A percentile compares a stretch with the other conserved stretches of the same genome.
Evolutionary conservation across 2,113 vertebrate species (phyloP).

Genomic region (Bagarius yarrelli): DNA sequence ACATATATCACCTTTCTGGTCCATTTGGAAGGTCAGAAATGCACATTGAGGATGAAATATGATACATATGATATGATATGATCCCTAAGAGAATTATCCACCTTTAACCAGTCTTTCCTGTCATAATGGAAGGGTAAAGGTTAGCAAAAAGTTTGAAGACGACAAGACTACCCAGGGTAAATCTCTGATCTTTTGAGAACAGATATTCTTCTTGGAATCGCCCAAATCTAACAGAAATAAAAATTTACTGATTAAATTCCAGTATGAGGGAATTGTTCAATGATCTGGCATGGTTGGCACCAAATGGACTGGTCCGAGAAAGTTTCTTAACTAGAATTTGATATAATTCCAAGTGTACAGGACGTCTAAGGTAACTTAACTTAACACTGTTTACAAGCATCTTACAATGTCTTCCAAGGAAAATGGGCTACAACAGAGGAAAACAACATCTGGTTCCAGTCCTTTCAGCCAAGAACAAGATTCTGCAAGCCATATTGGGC

Average conservation of each 20-base stretch:
- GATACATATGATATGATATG: not conserved
- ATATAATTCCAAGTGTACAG: not conserved
- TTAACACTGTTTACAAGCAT: not conserved
- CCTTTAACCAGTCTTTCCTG: not conserved
- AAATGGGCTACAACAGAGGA: not conserved
- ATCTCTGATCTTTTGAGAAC: not conserved
- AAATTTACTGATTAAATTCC: too few species aligned
- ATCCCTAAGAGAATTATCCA: slow-evolving; percentile 12
- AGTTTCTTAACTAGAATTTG: too few species aligned
- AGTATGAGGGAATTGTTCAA: too few species aligned
- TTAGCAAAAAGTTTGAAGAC: not conserved
- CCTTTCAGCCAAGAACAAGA: not conserved
- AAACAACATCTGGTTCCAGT: not conserved
- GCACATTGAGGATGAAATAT: not conserved
- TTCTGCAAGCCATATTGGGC: not conserved
- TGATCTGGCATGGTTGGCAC: too few species aligned
- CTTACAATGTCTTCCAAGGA: not conserved
- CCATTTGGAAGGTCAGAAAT: slow-evolving; percentile 1
- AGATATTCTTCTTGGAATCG: not conserved
- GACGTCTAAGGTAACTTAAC: not conserved
- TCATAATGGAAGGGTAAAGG: slow-evolving; percentile 4
- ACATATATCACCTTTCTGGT: slow-evolving; percentile 9
- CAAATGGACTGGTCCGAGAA: too few species aligned
- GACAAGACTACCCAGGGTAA: not conserved
- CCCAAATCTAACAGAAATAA: not conserved